phyloP scores from a whole-genome alignment of 2,113 vertebrate species.

The Pedetes capensis region DNA sequence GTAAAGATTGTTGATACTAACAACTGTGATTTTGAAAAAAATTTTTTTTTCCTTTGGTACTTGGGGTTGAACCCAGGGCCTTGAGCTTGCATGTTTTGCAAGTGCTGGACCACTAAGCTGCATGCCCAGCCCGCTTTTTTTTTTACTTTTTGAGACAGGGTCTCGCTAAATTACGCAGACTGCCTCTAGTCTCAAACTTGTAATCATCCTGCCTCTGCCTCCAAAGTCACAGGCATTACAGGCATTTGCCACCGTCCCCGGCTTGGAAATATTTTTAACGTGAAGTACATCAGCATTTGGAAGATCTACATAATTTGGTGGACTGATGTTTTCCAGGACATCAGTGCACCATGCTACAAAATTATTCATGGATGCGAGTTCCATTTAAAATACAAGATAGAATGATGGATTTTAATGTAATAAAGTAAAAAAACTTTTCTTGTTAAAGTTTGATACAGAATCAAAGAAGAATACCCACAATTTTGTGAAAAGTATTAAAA shows the following conservation, averaged over 20 bases:
- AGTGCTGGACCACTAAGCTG: too few species aligned
- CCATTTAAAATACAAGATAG: conserved; percentile 12
- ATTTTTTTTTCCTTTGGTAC: too few species aligned
- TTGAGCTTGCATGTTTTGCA: too few species aligned
- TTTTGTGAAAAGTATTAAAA: conserved; percentile 47
- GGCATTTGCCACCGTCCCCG: too few species aligned
- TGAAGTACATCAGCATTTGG: conserved; percentile 14
- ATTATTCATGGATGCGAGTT: background rate
- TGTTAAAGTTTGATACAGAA: background rate
- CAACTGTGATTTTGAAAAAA: conserved; percentile 28
- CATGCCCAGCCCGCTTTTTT: too few species aligned
- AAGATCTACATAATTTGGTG: background rate
- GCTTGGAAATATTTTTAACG: conserved; percentile 42
- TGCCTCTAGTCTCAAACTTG: too few species aligned
- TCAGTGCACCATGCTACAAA: background rate
- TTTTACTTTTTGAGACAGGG: too few species aligned
- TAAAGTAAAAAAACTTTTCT: background rate
- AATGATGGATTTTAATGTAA: background rate
- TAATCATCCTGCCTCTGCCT: too few species aligned
- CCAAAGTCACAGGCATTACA: too few species aligned
- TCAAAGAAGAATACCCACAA: background rate
- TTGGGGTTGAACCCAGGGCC: too few species aligned
- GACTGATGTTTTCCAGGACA: background rate
- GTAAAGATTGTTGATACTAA: conserved; percentile 37
- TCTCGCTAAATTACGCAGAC: too few species aligned